Conservation (phyloP, 2,888 invertebrate species). For the Drosophila helvetica region DNA sequence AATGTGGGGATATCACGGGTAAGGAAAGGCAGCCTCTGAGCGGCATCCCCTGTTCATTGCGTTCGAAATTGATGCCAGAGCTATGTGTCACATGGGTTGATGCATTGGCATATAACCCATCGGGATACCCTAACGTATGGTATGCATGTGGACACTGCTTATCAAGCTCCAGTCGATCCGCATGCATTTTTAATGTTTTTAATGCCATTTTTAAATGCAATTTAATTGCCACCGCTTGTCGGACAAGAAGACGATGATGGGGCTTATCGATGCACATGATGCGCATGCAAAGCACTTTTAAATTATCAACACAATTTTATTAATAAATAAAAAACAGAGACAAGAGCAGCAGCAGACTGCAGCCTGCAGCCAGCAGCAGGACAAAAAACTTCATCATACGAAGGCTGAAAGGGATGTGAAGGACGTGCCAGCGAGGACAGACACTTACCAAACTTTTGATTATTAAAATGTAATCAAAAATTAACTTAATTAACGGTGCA, state of each 20-base stretch:
- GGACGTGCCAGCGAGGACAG: conserved; percentile 53
- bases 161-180: conserved; percentile 26
- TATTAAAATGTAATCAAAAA: conserved; percentile 77
- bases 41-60: no score
- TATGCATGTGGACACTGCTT: conserved; percentile 1
- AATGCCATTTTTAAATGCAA: conserved; percentile 62
- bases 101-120: not conserved
- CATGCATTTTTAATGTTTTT: conserved; percentile 48
- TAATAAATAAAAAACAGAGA: conserved; percentile 50
- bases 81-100: not conserved
- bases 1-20: not conserved
- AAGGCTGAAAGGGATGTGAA: conserved; percentile 7
- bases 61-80: not conserved
- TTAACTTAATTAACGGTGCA: conserved; percentile 72
- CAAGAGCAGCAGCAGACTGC: conserved; percentile 5
- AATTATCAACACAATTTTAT: conserved; percentile 66
- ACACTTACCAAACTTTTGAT: conserved; percentile 60
- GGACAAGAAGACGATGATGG: conserved; percentile 36
- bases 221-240: conserved; percentile 62
- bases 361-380: conserved; percentile 3
- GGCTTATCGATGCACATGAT: conserved; percentile 74
- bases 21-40: not conserved
- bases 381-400: conserved; percentile 10
- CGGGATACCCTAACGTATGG: conserved; percentile 5
- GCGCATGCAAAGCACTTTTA: conserved; percentile 72